Evolutionary conservation across 2,888 invertebrate genomes (phyloP).

Genomic region (Agrilus mali): DNA sequence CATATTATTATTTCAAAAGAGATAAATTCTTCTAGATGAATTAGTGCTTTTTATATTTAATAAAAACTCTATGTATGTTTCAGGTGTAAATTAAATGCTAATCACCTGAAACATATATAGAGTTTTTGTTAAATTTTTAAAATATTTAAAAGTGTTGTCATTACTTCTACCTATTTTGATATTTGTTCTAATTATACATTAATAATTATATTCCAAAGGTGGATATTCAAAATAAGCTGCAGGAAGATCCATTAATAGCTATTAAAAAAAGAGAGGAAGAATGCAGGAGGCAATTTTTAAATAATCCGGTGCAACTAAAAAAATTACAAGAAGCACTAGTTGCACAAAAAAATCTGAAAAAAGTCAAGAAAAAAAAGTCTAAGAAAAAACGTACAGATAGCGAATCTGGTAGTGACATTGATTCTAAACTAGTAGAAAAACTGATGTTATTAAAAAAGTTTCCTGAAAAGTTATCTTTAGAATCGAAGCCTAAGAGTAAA

Average conservation of each 20-base stretch:
- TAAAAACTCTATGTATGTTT: too few species aligned
- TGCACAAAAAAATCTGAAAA: conserved; percentile 41
- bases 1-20: not conserved
- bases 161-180: not conserved
- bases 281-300: conserved; percentile 66
- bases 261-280: conserved; percentile 87
- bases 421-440: conserved; percentile 25
- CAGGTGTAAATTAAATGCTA: too few species aligned
- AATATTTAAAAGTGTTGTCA: too few species aligned
- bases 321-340: conserved; percentile 69
- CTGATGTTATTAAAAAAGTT: conserved; percentile 19
- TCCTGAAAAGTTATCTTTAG: conserved; percentile 7
- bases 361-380: conserved; percentile 30
- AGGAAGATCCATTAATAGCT: conserved; percentile 85
- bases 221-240: conserved; percentile 75
- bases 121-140: too few species aligned
- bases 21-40: too few species aligned
- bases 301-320: conserved; percentile 86
- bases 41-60: too few species aligned
- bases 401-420: conserved; percentile 23
- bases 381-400: conserved; percentile 20
- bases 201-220: conserved; percentile 45
- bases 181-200: not conserved
- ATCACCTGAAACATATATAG: too few species aligned
- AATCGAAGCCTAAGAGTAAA: conserved; percentile 15